Base-by-base conservation (phyloP, 2,888 invertebrate genomes). In the Luperina nickerlii region DNA sequence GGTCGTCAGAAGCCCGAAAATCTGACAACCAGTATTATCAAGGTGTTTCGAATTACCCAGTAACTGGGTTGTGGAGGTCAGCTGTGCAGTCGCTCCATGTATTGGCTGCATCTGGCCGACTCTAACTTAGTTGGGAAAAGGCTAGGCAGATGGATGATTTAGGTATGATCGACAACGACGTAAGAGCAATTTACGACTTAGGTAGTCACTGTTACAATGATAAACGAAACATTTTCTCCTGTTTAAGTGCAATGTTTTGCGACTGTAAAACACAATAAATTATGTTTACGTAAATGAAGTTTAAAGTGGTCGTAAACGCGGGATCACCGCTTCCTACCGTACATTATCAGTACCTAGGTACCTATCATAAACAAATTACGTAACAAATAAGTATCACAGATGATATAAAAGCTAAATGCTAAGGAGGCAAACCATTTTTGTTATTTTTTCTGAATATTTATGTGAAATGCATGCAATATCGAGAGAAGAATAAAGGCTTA, bases 241-340 rank as follows among this genome's bases (percentile, higher is more conserved):
- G 24, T 32, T 54, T 18, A 32, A 0, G 9, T n/a, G 11, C n/a
- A n/a, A 54, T 57, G n/a, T 38, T 38, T 57, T 71, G 9, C 11
- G 24, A 70, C 18, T 6, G 54, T n/a, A 70, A 71, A 24, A 57
- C n/a, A n/a, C n/a, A 57, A 71, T 38, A 57, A 38, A 60, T 60
- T 18, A 38, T n/a, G n/a, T 38, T n/a, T n/a, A n/a, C n/a, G 18
- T n/a, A 60, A 38, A 38, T 38, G 4, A 71, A 71, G 11, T 71
- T 71, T 57, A 38, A 18, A 60, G 18, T 5, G 3, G n/a, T n/a
- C n/a, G 38, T 38, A 11, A 57, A 71, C 38, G 60, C n/a, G 38
- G 60, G 60, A 60, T 71, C 71, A 71, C 11, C 20, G 62, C 71
- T 71, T 62, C 38, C 71, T 38, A 38, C 20, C 6, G n/a, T 57